These are phyloP conservation scores for Bombus terrestris DNA, from an alignment of 1,140 invertebrate species.

Conservation along the genomic window DNA sequence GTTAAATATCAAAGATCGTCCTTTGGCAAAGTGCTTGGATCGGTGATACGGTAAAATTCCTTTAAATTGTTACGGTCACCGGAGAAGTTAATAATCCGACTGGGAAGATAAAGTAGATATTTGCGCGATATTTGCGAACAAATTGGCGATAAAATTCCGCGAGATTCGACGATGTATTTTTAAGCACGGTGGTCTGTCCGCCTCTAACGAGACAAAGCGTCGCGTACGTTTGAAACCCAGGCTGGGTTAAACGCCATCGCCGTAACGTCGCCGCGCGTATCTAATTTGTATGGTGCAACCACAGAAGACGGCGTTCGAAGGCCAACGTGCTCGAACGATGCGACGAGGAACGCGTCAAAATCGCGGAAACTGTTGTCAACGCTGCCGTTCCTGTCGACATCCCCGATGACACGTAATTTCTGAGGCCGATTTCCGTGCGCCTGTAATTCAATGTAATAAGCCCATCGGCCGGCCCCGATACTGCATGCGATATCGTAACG, in stretches of 20 bases:
- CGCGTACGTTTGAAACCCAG: too few relatives aligned
- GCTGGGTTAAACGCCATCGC: too few relatives aligned
- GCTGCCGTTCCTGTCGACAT: not conserved
- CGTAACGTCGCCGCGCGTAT: too few relatives aligned
- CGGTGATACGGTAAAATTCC: not conserved
- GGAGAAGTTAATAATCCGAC: not conserved
- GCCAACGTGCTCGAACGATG: not conserved
- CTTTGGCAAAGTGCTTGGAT: not conserved
- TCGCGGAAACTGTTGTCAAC: slow-evolving; percentile 5
- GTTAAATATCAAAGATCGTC: slow-evolving; percentile 15
- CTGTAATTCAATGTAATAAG: slow-evolving; percentile 43
- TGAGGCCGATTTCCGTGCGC: not conserved
- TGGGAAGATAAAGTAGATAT: too few relatives aligned
- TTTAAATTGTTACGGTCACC: too few relatives aligned
- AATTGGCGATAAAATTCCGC: not conserved
- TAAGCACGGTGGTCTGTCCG: accelerated
- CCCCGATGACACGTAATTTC: slow-evolving; percentile 14
- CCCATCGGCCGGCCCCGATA: not conserved
- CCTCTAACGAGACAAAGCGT: too few relatives aligned
- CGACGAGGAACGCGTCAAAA: not conserved
- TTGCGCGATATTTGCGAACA: not conserved
- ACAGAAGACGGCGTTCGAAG: not conserved
- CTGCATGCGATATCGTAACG: slow-evolving; percentile 9
- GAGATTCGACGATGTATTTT: not conserved
- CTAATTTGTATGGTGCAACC: not conserved